Evolutionary conservation across 2,888 invertebrate species (phyloP).

Genomic region (Platycheirus albimanus): DNA sequence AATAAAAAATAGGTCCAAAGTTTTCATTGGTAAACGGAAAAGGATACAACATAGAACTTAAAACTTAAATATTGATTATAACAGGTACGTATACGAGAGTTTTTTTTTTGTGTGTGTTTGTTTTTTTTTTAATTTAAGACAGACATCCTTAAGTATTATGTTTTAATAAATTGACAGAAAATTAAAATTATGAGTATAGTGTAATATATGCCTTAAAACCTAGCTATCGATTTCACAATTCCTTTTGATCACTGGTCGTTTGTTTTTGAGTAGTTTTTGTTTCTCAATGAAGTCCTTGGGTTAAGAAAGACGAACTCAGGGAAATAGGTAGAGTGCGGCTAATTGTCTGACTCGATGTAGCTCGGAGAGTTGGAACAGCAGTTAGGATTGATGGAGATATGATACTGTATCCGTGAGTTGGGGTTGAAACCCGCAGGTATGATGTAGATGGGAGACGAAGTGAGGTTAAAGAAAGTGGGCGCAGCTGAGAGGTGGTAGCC

Average conservation of each 20-base stretch:
- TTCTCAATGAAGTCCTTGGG: slow-evolving; percentile 63
- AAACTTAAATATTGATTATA: slow-evolving; percentile 51
- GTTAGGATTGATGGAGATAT: slow-evolving; percentile 79
- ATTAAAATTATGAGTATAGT: slow-evolving; percentile 35
- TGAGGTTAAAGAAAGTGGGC: slow-evolving; percentile 70
- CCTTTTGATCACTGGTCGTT: slow-evolving; percentile 63
- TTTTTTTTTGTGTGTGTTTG: slow-evolving; percentile 1
- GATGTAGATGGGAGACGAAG: slow-evolving; percentile 78
- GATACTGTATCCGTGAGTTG: slow-evolving; percentile 79
- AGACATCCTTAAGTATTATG: slow-evolving; percentile 39
- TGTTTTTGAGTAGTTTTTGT: not conserved
- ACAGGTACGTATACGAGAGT: slow-evolving; percentile 57
- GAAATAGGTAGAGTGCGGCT: slow-evolving; percentile 77
- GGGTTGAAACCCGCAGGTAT: slow-evolving; percentile 79
- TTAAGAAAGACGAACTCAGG: slow-evolving; percentile 77
- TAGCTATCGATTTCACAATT: slow-evolving; percentile 39
- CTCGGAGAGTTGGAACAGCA: slow-evolving; percentile 74
- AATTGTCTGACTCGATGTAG: slow-evolving; percentile 67
- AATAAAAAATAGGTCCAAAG: slow-evolving; percentile 17
- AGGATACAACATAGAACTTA: slow-evolving; percentile 55
- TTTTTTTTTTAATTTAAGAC: slow-evolving; percentile 5
- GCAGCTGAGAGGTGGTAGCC: slow-evolving; percentile 67
- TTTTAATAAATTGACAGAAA: slow-evolving; percentile 39
- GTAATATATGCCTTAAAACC: slow-evolving; percentile 32
- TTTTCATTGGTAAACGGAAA: slow-evolving; percentile 21